Evolutionary conservation across 2,888 invertebrate species (phyloP), one percentile per base, ranked within the genome.

Genomic region (Drosophila meridiana): DNA sequence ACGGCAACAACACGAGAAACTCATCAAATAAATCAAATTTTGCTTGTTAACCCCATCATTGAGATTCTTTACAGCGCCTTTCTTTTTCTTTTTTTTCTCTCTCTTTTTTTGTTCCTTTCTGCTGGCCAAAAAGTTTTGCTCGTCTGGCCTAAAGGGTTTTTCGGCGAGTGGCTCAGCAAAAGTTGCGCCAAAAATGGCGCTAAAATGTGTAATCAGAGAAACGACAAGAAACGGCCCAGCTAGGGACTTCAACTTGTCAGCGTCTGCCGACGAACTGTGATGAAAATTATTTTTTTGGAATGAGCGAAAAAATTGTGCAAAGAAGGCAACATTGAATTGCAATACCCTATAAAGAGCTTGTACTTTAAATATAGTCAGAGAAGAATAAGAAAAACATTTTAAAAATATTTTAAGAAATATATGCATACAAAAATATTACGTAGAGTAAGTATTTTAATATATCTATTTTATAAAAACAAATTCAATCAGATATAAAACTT

Each of bases 1-100:
- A 55, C 45, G 48, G 69, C 76, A 78, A 73, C 72, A 77, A 75
- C 77, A 76, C 55, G 69, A 69, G 74, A 87, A 83, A 82, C 88
- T 87, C 86, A 88, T 86, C 87, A 87, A 87, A 88, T 83, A 88
- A 87, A 87, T 87, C 88, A 88, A 87, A 87, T 88, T 88, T 87
- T 82, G 63, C 86, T 83, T 80, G 86, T 87, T 88, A 88, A 86
- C 88, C 84, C 86, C 83, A 82, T 85, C 88, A 87, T 82, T 83
- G 80, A 78, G 86, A 86, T 83, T 87, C 82, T 70, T 82, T 86
- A 80, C 78, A 84, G 80, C 30, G 32, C n/a, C 9, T 76, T 70
- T 71, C 74, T 56, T 14, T 9, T 47, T 60, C 53, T 48, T 55
- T 38, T 48, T 38, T 38, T 38, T 2, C 20, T 20, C 20, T 20